These are phyloP conservation scores for Helicorthomorpha holstii DNA, from an alignment of 1,140 invertebrate genomes.

Conservation along the genomic window DNA sequence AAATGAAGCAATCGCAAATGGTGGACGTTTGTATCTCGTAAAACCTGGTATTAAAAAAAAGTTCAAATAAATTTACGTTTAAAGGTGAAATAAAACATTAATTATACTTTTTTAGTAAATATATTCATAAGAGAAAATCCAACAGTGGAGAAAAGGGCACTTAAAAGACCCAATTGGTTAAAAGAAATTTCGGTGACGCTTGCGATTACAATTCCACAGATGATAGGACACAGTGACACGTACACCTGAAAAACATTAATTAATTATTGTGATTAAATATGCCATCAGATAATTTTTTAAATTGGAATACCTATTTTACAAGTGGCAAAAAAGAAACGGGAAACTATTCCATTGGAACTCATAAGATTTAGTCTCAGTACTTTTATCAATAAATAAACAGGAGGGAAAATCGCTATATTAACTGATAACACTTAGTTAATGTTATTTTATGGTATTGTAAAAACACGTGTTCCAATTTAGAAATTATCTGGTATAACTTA, in stretches of 20 bases:
- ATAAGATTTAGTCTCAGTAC: no score
- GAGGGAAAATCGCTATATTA: no score
- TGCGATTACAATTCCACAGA: constrained; percentile 76
- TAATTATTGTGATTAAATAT: constrained; percentile 2
- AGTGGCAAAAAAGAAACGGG: no score
- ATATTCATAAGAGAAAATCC: constrained; percentile 87
- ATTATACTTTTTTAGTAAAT: constrained; percentile 86
- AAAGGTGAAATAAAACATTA: no score
- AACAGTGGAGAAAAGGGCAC: constrained; percentile 74
- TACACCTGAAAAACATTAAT: constrained; percentile 37
- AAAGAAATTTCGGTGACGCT: constrained; percentile 86
- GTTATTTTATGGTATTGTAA: no score
- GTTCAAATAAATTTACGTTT: no score
- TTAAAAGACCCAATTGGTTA: constrained; percentile 65
- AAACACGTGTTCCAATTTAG: no score
- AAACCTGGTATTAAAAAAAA: constrained; percentile 47
- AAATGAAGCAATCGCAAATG: constrained; percentile 70
- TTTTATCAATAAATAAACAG: no score
- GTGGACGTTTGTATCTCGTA: constrained; percentile 73
- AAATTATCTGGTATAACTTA: background rate
- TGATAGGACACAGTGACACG: constrained; percentile 73
- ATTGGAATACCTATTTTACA: no score
- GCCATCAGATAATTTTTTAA: no score
- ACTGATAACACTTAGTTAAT: no score
- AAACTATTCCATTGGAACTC: no score